A percentile compares a stretch with the other conserved stretches of the same genome.
Evolutionary conservation across 2,888 invertebrate species (phyloP).

Genomic region (Lucinisca nassula): DNA sequence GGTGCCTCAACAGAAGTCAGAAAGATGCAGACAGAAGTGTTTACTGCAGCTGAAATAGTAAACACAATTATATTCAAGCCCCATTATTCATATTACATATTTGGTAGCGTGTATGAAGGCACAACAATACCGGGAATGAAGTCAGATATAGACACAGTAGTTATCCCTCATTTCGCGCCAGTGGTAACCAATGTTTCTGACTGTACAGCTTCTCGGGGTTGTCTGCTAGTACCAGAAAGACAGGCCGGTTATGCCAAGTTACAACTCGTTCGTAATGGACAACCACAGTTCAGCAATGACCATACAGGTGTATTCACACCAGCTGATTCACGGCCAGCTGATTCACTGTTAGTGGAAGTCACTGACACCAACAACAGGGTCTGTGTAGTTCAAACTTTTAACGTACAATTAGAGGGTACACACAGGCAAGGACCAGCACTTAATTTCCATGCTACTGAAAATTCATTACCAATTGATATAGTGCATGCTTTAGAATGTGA

Average conservation of each 20-base stretch:
- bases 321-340: background rate
- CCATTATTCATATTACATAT: background rate
- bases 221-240: background rate
- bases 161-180: background rate
- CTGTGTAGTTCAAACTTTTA: background rate
- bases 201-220: background rate
- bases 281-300: background rate
- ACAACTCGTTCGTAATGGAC: background rate
- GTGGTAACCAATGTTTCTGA: background rate
- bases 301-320: background rate
- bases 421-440: background rate
- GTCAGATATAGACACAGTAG: background rate
- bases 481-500: conserved; percentile 30
- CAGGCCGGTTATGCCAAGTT: background rate
- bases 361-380: background rate
- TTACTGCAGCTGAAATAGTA: background rate
- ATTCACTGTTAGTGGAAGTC: background rate
- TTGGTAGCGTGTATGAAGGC: background rate
- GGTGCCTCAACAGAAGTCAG: background rate
- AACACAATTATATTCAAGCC: background rate
- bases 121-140: background rate
- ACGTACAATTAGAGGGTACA: background rate
- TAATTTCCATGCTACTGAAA: background rate
- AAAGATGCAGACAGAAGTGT: background rate
- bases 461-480: background rate